A percentile compares a stretch with the other conserved stretches of the same genome.
These are phyloP conservation scores for Drosophila cracens DNA, from an alignment of 2,888 invertebrate species.

Conservation along the genomic window DNA sequence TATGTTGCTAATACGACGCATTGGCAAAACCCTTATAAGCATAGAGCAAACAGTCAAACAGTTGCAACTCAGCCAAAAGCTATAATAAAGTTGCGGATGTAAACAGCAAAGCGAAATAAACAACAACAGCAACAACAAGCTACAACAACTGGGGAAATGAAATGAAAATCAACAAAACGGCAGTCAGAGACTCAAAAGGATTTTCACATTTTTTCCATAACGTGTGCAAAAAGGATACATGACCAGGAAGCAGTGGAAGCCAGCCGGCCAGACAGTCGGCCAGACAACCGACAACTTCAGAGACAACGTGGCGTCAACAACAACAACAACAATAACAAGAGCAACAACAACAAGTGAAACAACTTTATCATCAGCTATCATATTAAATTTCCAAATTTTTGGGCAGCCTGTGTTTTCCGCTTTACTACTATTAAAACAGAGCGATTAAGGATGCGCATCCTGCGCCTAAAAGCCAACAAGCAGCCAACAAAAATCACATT, in stretches of 20 bases:
- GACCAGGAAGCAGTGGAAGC: constrained; percentile 20
- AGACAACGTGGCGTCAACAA: constrained; percentile 66
- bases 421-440: constrained; percentile 76
- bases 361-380: constrained; percentile 37
- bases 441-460: constrained; percentile 75
- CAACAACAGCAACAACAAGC: constrained; percentile 26
- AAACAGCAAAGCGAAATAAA: constrained; percentile 73
- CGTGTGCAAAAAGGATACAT: constrained; percentile 56
- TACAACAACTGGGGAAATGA: constrained; percentile 57
- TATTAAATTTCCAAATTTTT: constrained; percentile 80
- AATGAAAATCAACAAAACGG: constrained; percentile 73
- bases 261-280: constrained; percentile 53
- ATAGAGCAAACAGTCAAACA: constrained; percentile 76
- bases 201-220: constrained; percentile 48
- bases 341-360: constrained; percentile 12
- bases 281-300: constrained; percentile 52
- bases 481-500: constrained; percentile 61
- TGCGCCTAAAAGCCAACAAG: constrained; percentile 43
- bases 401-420: constrained; percentile 20
- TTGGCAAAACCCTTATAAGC: constrained; percentile 76
- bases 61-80: constrained; percentile 79
- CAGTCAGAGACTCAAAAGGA: constrained; percentile 57
- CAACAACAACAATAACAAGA: constrained; percentile 33
- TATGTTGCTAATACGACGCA: constrained; percentile 68
- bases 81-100: constrained; percentile 80